Base-by-base conservation (phyloP, 30 jellyfish, hydroid and myxozoan genomes). In the Turritopsis rubra region DNA sequence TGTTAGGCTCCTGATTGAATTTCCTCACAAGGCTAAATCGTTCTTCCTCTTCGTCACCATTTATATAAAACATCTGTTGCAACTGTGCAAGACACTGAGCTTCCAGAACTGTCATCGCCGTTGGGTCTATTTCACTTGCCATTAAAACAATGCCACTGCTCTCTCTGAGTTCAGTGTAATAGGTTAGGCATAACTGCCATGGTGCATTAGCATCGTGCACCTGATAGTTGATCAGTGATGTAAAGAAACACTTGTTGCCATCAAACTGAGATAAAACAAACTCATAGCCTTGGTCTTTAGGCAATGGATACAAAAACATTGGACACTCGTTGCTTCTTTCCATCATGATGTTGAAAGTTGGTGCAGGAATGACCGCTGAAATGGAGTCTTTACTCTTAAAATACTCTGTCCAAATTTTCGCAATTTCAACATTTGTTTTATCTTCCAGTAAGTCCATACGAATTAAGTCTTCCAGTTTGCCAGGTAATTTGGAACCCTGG, bases 51-150 rank as follows among this genome's bases (percentile, higher is more conserved):
- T 91, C 65, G 5, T 41, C 13, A 41, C 9, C 5, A 25, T 95
- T 88, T 3, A 92, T 92, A 82, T 92, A 92, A 78, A 92, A 92
- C 88, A 92, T 80, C 24, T 92, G 95, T 65, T 87, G 75, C 65
- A 66, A 92, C 73, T 92, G 98, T 21, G 95, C 98, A 23, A 92
- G 90, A 72, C 95, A 92, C 85, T 92, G 98, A n/a, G 93, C 98
- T 52, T 92, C 98, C 1, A 92, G 24, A 68, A 92, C 83, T 28
- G 65, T 87, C 85, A 90, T 27, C 20, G 79, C 72, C 0, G 80
- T 83, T 20, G 30, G 66, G 53, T 90, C 97, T 20, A 90, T 70
- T 72, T 90, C 97, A 1, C 96, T 86, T 24, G 95, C 83, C 96
- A 91, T 91, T 18, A 86, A 79, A 23, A 87, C 97, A 79, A 87